These are phyloP conservation scores for Apeira syringaria DNA, from an alignment of 2,888 invertebrate genomes.

Conservation along the genomic window DNA sequence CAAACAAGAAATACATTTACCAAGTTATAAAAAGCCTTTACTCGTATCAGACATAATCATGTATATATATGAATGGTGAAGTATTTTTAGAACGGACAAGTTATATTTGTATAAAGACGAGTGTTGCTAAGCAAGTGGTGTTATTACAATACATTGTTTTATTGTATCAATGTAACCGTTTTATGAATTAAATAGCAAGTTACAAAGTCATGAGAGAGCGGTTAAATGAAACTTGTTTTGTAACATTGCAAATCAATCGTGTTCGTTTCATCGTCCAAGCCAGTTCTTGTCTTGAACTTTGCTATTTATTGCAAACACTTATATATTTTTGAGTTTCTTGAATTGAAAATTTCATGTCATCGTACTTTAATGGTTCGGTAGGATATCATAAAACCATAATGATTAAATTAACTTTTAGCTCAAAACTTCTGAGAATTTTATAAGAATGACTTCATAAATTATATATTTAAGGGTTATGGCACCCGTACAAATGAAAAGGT, in stretches of 20 bases:
- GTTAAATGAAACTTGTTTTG: conserved; percentile 26
- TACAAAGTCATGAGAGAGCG: conserved; percentile 17
- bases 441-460: no score
- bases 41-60: conserved; percentile 3
- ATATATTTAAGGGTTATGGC: no score
- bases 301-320: conserved; percentile 21
- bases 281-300: conserved; percentile 19
- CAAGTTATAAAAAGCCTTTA: conserved; percentile 6
- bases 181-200: conserved; percentile 19
- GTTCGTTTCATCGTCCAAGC: conserved; percentile 26
- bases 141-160: conserved; percentile 38
- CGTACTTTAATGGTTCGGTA: no score
- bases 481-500: no score
- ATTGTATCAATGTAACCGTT: conserved; percentile 19
- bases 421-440: no score
- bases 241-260: conserved; percentile 4
- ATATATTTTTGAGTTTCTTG: conserved; percentile 7
- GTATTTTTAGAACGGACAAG: conserved; percentile 16
- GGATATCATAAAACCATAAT: no score
- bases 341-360: conserved; percentile 6
- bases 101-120: conserved; percentile 11
- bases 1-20: no score
- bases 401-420: no score
- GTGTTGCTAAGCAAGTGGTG: conserved; percentile 16
- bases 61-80: conserved; percentile 6